Base-by-base conservation (phyloP, 2,888 invertebrate species). In the Gibbula magus region DNA sequence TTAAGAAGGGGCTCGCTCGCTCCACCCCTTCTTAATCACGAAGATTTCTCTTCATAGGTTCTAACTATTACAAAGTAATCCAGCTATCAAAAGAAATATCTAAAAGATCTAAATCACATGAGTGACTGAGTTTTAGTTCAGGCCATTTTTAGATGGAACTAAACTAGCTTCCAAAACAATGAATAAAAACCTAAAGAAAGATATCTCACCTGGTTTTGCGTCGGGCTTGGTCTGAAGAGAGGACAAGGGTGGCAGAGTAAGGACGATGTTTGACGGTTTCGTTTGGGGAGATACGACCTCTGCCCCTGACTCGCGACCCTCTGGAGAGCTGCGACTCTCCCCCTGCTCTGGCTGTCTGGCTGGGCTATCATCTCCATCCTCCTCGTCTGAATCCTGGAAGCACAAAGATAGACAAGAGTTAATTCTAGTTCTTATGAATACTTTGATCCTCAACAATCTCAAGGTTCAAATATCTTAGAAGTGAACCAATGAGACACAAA, bases 301-400 rank as follows among this genome's bases (percentile, higher is more conserved):
- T 32, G 78, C 67, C 32, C 80, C 82, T 67, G 84, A 81, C 53
- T 82, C 61, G 3, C 39, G 29, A 16, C 32, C 70, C 29, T 70
- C 35, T 10, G 70, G 70, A 3, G 70, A 35, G 20, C 70, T 70
- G 5, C 70, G 20, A 35, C 29, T 35, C 16, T 70, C 70, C 1
- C 18, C 13, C 13, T 70, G 70, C 2, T 70, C 70, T 2, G 70
- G 70, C 20, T 70, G 70, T n/a, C n/a, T 16, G 29, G 70, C 16
- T 1, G 20, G 32, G 20, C 20, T 35, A 18, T 29, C 61, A 25
- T n/a, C 35, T n/a, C 13, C 67, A 5, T 20, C 83, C 16, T 85
- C 84, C n/a, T 79, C 85, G 32, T 86, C 86, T 66, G 83, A 83
- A 78, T 80, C 83, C 84, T 85, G 76, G 1, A 56, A 56, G n/a